Evolutionary conservation across 2,113 vertebrate species (phyloP).

Genomic region (Protomyctophum bolini): DNA sequence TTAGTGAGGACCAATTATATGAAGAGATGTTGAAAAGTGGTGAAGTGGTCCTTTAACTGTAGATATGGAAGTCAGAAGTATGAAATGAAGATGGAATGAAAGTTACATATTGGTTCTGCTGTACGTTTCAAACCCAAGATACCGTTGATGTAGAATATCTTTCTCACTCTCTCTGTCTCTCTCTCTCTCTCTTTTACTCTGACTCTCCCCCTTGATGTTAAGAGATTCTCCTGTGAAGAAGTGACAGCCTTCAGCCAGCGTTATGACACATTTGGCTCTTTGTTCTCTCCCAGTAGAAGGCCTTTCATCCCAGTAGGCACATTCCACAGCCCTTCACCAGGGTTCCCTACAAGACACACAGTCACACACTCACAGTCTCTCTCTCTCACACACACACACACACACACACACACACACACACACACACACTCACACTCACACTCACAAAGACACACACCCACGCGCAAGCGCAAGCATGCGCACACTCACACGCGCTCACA

Average conservation of each 20-base stretch:
- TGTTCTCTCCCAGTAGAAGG: slow-evolving; percentile 62
- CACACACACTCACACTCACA: too few relatives aligned
- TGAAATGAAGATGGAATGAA: slow-evolving; percentile 20
- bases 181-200: slow-evolving; percentile 22
- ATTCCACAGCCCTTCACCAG: slow-evolving; percentile 35
- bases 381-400: slow-evolving; percentile 3
- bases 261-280: slow-evolving; percentile 68
- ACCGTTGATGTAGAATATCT: slow-evolving; percentile 21
- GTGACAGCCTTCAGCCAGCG: slow-evolving; percentile 61
- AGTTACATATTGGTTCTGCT: slow-evolving; percentile 25
- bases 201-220: slow-evolving; percentile 46
- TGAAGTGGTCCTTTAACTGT: too few relatives aligned
- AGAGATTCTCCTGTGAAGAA: slow-evolving; percentile 53
- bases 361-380: too few relatives aligned
- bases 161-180: slow-evolving; percentile 16
- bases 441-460: too few relatives aligned
- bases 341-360: slow-evolving; percentile 7
- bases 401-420: too few relatives aligned
- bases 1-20: too few relatives aligned
- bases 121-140: slow-evolving; percentile 14
- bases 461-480: too few relatives aligned
- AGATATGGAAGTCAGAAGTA: slow-evolving; percentile 23
- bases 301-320: slow-evolving; percentile 59
- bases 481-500: too few relatives aligned
- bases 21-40: too few relatives aligned